Conservation (phyloP, 2,113 vertebrate genomes). For the Ameiurus melas region DNA sequence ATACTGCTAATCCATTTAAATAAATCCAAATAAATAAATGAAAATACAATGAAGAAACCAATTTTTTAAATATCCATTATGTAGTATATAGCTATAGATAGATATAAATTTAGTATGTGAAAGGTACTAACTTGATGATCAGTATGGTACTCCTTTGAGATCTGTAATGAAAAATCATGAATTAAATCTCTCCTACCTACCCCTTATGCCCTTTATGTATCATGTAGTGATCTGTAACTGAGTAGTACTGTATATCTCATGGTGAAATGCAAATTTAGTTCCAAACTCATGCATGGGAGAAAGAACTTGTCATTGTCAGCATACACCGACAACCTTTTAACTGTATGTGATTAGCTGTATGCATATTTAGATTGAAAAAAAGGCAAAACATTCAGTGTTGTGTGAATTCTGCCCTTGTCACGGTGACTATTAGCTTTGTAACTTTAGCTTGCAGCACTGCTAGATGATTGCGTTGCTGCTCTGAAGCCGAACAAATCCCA, state of each 20-base stretch:
- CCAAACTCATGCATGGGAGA: background rate
- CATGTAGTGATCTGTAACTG: background rate
- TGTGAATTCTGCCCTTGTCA: background rate
- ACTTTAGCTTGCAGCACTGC: background rate
- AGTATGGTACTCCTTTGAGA: too few species aligned
- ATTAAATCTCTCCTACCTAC: background rate
- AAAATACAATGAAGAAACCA: background rate
- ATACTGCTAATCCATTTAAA: background rate
- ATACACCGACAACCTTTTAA: background rate
- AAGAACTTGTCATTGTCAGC: background rate
- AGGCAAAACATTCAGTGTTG: background rate
- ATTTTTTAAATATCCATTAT: background rate
- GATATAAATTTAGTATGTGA: too few species aligned
- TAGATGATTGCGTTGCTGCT: conserved; percentile 6
- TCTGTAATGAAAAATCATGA: too few species aligned
- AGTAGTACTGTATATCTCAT: background rate
- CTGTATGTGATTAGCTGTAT: background rate
- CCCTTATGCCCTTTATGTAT: background rate
- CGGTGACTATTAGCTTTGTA: background rate
- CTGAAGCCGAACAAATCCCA: background rate
- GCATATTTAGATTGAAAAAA: background rate
- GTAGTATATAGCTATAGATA: too few species aligned
- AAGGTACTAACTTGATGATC: too few species aligned
- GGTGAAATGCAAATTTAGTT: background rate
- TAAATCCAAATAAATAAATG: background rate